These are phyloP conservation scores for Cosmorhoe ocellata DNA, from an alignment of 2,888 invertebrate genomes.

Conservation along the genomic window DNA sequence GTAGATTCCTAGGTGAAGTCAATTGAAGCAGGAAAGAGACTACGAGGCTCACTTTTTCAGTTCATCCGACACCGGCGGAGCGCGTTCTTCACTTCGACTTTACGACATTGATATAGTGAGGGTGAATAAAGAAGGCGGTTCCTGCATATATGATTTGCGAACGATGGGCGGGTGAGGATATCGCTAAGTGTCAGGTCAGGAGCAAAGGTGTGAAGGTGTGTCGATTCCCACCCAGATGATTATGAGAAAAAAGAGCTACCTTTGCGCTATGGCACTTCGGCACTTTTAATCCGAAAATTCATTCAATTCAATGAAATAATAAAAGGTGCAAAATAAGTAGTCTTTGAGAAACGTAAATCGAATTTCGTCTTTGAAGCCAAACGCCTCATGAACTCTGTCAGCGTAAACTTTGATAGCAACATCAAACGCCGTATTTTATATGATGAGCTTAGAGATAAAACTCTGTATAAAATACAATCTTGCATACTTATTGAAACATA, in stretches of 20 bases:
- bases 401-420: constrained; percentile 40
- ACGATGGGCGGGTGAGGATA: constrained; percentile 43
- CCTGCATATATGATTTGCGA: constrained; percentile 34
- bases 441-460: constrained; percentile 55
- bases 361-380: constrained; percentile 16
- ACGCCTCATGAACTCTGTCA: constrained; percentile 30
- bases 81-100: constrained; percentile 51
- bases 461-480: constrained; percentile 58
- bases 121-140: constrained; percentile 50
- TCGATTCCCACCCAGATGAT: constrained; percentile 42
- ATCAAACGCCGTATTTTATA: constrained; percentile 48
- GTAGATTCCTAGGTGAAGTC: constrained; percentile 60
- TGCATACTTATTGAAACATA: constrained; percentile 68
- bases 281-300: constrained; percentile 36
- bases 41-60: constrained; percentile 57
- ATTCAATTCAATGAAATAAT: constrained; percentile 15
- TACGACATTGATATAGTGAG: constrained; percentile 54
- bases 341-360: constrained; percentile 13
- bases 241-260: constrained; percentile 40
- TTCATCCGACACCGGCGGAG: constrained; percentile 55
- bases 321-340: constrained; percentile 21
- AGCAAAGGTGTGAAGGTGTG: constrained; percentile 44
- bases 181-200: constrained; percentile 38
- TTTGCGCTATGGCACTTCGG: constrained; percentile 27
- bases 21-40: constrained; percentile 65